Conservation (phyloP, 2,113 vertebrate species). For the Gobio gobio region DNA sequence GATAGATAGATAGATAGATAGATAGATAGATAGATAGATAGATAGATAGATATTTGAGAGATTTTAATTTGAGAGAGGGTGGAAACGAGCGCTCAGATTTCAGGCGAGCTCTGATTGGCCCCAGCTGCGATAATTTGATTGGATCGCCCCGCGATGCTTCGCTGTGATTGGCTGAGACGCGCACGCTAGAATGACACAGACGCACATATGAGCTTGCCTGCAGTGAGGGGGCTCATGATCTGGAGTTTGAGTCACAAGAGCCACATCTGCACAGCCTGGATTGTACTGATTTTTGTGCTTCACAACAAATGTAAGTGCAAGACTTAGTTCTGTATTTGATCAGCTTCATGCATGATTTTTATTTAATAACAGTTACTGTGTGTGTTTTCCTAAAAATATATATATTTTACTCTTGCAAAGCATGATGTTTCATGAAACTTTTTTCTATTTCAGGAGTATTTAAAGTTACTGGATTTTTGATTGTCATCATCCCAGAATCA, state of each 20-base stretch:
- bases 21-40: background rate
- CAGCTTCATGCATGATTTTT: background rate
- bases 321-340: background rate
- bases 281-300: background rate
- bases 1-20: no score
- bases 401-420: background rate
- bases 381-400: background rate
- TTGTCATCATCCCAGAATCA: constrained; percentile 54
- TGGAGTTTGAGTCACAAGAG: constrained; percentile 25
- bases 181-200: constrained; percentile 54
- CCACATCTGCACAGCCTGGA: constrained; percentile 45
- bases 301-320: constrained; percentile 30
- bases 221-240: constrained; percentile 8
- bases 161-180: constrained; percentile 58
- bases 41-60: constrained; percentile 14
- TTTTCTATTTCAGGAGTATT: constrained; percentile 55
- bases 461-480: constrained; percentile 9
- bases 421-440: background rate
- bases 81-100: constrained; percentile 33
- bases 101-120: constrained; percentile 69
- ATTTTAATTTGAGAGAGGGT: constrained; percentile 22
- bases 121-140: constrained; percentile 62
- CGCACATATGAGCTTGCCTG: constrained; percentile 35
- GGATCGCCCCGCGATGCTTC: constrained; percentile 53
- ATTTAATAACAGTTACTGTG: background rate